Conservation (phyloP, 2,888 invertebrate genomes). For the Andrena hattorfiana region DNA sequence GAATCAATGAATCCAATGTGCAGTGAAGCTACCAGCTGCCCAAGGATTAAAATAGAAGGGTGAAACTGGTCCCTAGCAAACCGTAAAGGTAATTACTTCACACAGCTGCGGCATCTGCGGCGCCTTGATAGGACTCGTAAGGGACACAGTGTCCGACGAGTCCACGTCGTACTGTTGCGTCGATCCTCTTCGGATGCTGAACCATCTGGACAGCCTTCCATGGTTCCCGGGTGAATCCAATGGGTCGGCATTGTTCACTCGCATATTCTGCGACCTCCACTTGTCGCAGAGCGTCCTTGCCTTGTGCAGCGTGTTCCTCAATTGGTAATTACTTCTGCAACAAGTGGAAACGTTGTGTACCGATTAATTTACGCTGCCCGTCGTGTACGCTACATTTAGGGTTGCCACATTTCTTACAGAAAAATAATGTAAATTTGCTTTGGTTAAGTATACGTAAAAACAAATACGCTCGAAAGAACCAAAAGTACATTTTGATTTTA, state of each 20-base stretch:
- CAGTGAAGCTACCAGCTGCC: no score
- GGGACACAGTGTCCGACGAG: conserved; percentile 80
- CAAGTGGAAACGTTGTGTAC: conserved; percentile 26
- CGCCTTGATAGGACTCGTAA: conserved; percentile 81
- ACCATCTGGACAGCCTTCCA: conserved; percentile 94
- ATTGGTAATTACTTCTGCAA: conserved; percentile 90
- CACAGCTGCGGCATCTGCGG: conserved; percentile 92
- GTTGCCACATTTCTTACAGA: no score
- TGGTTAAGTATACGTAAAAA: no score
- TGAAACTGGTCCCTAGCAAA: background rate
- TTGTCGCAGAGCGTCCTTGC: conserved; percentile 94
- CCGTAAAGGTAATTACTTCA: conserved; percentile 87
- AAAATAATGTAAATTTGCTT: background rate
- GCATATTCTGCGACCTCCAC: conserved; percentile 86
- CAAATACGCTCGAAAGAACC: no score
- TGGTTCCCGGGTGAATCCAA: conserved; percentile 87
- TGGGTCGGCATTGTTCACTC: conserved; percentile 79
- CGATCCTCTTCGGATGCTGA: conserved; percentile 93
- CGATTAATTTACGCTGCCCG: conserved; percentile 9
- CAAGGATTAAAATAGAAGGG: background rate
- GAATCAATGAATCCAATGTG: no score
- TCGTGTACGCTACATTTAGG: background rate
- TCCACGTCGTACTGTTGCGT: conserved; percentile 93
- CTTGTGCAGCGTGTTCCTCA: conserved; percentile 92
- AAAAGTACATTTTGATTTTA: no score